Evolutionary conservation across 2,113 vertebrate genomes (phyloP).

Genomic region (Hyla sarda): DNA sequence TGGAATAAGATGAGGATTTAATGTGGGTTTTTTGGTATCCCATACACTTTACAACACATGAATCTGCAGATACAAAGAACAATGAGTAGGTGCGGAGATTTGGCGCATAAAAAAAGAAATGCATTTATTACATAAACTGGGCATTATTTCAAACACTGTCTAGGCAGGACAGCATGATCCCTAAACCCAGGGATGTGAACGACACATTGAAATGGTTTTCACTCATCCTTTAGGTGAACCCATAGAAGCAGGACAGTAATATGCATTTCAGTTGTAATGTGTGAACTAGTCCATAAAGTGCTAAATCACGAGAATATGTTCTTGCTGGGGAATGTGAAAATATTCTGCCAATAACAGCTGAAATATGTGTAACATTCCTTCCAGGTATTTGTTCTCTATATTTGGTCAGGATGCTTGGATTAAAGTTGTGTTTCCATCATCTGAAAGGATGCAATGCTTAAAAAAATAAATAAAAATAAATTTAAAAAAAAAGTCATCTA

Average conservation of each 20-base stretch:
- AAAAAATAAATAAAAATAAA: no score
- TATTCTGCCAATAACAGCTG: not conserved
- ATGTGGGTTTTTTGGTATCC: slow-evolving; percentile 49
- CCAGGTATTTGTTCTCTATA: not conserved
- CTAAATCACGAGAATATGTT: not conserved
- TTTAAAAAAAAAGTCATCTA: no score
- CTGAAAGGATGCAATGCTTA: no score
- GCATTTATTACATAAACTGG: slow-evolving; percentile 50
- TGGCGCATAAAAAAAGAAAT: slow-evolving; percentile 47
- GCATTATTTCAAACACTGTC: slow-evolving; percentile 48
- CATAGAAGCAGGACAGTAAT: not conserved
- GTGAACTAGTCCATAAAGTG: not conserved
- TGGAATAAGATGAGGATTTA: slow-evolving; percentile 56
- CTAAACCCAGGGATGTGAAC: not conserved
- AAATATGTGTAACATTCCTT: not conserved
- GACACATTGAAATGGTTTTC: slow-evolving; percentile 47
- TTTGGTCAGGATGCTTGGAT: not conserved
- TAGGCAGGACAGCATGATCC: slow-evolving; percentile 11
- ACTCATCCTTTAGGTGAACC: slow-evolving; percentile 8
- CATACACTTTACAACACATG: slow-evolving; percentile 51
- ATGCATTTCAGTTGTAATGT: not conserved
- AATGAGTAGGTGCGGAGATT: slow-evolving; percentile 56
- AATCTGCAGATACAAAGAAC: slow-evolving; percentile 45
- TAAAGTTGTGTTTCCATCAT: no score
- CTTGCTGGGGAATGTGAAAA: not conserved